These are phyloP conservation scores for Anguilla marmorata DNA, from an alignment of 2,797 vertebrate genomes.

Conservation along the genomic window DNA sequence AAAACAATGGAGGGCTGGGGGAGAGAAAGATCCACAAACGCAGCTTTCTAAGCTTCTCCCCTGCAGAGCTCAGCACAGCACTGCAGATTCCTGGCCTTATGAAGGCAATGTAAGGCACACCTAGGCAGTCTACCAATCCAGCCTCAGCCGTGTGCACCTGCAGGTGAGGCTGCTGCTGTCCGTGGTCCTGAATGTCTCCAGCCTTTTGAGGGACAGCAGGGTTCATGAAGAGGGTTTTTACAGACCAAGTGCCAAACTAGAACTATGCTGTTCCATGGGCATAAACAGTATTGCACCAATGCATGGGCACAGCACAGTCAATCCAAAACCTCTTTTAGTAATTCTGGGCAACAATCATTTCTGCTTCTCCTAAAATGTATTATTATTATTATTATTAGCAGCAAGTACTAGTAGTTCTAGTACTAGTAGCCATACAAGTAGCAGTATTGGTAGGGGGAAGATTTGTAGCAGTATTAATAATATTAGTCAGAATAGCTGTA, in stretches of 20 bases:
- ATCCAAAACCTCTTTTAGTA: neutral
- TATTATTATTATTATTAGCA: no score
- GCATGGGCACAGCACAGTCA: neutral
- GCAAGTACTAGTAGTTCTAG: no score
- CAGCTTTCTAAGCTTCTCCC: neutral
- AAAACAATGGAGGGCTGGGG: neutral
- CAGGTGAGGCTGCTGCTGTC: neutral
- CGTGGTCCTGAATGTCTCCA: neutral
- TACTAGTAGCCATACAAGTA: neutral
- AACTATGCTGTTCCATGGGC: neutral
- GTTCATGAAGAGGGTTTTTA: neutral
- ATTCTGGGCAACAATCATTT: no score
- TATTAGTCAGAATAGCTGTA: neutral
- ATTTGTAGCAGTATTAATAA: neutral
- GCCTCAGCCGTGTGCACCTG: neutral
- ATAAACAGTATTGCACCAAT: no score
- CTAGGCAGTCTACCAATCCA: neutral
- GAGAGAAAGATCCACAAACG: neutral
- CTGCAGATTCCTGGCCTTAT: neutral
- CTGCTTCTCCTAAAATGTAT: neutral
- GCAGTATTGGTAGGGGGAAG: neutral
- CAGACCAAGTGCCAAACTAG: neutral
- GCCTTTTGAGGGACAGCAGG: neutral
- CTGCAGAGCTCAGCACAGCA: no score
- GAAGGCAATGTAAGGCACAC: neutral